These are phyloP conservation scores for Crambe crambe DNA, from an alignment of 37 sponge, comb jelly and placozoan species.

Conservation along the genomic window DNA sequence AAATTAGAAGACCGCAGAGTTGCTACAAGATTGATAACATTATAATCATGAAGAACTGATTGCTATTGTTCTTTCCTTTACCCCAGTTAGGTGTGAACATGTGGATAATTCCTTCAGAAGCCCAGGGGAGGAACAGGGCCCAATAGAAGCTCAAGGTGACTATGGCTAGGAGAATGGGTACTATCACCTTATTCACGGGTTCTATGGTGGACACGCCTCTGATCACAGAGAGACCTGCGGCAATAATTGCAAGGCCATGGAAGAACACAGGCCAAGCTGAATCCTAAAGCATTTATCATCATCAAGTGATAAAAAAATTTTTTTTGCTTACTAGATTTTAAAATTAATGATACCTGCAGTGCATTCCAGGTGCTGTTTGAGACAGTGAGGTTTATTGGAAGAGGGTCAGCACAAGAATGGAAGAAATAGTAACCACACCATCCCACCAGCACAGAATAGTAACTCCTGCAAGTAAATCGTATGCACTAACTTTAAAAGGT, in stretches of 20 bases:
- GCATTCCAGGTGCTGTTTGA: slow-evolving; percentile 53
- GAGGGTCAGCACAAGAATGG: slow-evolving; percentile 26
- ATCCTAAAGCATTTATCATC: slow-evolving; percentile 26
- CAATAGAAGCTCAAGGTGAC: slow-evolving; percentile 74
- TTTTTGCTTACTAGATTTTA: not conserved
- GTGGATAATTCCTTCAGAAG: slow-evolving; percentile 67
- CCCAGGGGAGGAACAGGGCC: slow-evolving; percentile 74
- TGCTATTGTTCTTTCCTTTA: slow-evolving; percentile 14
- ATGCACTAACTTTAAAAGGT: no score
- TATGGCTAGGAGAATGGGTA: slow-evolving; percentile 69
- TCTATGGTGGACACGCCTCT: slow-evolving; percentile 84
- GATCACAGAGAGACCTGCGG: slow-evolving; percentile 51
- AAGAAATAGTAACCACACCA: slow-evolving; percentile 86
- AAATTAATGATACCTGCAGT: slow-evolving; percentile 36
- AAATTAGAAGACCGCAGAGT: slow-evolving; percentile 27
- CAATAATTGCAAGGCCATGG: slow-evolving; percentile 43
- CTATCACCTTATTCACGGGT: slow-evolving; percentile 70
- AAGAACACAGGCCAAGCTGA: slow-evolving; percentile 57
- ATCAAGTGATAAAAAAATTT: not conserved
- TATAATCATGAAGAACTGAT: not conserved
- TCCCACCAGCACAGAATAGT: slow-evolving; percentile 83
- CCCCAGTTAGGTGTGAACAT: slow-evolving; percentile 88
- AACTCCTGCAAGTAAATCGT: slow-evolving; percentile 51
- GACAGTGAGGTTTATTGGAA: slow-evolving; percentile 42
- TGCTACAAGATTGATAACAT: slow-evolving; percentile 11